These are phyloP conservation scores for Mormyrus proboscirostris DNA, from an alignment of 2,797 vertebrate species.

Conservation along the genomic window DNA sequence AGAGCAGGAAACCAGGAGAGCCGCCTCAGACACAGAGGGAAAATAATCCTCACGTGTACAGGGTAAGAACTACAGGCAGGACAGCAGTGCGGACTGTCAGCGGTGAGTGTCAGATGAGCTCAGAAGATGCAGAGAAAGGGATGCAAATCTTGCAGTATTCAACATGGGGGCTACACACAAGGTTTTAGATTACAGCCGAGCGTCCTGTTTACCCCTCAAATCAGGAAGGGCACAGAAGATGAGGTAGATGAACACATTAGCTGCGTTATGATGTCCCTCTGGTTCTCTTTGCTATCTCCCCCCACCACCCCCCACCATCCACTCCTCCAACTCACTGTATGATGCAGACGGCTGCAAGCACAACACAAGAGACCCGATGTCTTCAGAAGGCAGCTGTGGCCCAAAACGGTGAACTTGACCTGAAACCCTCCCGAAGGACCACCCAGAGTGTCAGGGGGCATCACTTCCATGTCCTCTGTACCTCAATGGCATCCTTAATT, in stretches of 20 bases:
- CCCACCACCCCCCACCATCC: background rate
- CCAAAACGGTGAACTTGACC: background rate
- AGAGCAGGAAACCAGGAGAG: background rate
- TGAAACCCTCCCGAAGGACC: background rate
- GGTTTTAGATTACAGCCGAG: background rate
- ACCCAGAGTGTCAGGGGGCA: background rate
- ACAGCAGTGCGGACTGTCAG: background rate
- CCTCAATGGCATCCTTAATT: background rate
- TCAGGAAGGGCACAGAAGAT: background rate
- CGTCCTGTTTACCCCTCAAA: background rate
- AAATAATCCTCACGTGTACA: background rate
- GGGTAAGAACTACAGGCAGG: background rate
- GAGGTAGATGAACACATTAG: background rate
- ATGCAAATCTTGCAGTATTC: background rate
- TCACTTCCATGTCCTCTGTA: background rate
- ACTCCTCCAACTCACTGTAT: background rate
- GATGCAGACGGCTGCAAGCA: background rate
- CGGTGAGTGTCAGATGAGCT: background rate
- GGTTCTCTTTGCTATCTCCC: background rate
- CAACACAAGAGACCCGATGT: background rate
- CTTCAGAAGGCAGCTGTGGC: background rate
- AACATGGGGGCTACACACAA: background rate
- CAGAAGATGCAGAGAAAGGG: background rate
- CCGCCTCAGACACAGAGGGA: background rate
- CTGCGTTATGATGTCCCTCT: background rate